phyloP scores from a whole-genome alignment of 2,888 invertebrate species.

The Oscheius sp. region DNA sequence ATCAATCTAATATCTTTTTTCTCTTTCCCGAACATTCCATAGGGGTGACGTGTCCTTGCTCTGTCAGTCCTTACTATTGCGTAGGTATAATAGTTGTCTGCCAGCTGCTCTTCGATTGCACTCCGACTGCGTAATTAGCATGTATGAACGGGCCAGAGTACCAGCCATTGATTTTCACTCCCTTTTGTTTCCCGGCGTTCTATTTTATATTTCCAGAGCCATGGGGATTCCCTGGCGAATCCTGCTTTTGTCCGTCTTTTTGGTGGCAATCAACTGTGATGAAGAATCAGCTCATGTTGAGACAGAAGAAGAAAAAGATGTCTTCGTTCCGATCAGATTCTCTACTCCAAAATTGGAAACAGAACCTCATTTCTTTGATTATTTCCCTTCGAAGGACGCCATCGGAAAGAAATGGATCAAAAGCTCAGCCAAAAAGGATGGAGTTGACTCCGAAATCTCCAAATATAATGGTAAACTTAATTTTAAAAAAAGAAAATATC shows the following conservation, averaged over 20 bases:
- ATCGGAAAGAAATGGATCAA: conserved; percentile 84
- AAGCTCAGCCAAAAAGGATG: conserved; percentile 90
- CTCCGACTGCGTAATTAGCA: conserved; percentile 17
- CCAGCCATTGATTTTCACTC: conserved; percentile 12
- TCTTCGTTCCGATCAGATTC: conserved; percentile 40
- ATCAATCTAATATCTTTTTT: neutral
- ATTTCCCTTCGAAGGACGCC: conserved; percentile 56
- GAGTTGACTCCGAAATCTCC: conserved; percentile 84
- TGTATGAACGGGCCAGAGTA: conserved; percentile 6
- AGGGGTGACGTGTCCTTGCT: neutral
- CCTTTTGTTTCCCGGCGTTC: neutral
- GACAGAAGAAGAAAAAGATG: conserved; percentile 26
- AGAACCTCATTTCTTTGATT: conserved; percentile 44
- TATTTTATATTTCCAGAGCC: neutral
- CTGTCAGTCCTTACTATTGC: neutral
- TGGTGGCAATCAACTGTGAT: neutral
- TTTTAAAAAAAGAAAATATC: neutral
- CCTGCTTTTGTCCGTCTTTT: too few relatives aligned
- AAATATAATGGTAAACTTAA: conserved; percentile 84
- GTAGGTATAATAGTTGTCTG: neutral
- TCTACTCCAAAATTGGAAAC: conserved; percentile 15
- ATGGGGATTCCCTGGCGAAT: too few relatives aligned
- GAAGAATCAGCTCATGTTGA: neutral
- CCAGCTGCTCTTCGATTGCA: neutral
- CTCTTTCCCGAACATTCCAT: neutral